These are phyloP conservation scores for Vesta saturnalis DNA, from an alignment of 2,888 invertebrate genomes.

Conservation along the genomic window DNA sequence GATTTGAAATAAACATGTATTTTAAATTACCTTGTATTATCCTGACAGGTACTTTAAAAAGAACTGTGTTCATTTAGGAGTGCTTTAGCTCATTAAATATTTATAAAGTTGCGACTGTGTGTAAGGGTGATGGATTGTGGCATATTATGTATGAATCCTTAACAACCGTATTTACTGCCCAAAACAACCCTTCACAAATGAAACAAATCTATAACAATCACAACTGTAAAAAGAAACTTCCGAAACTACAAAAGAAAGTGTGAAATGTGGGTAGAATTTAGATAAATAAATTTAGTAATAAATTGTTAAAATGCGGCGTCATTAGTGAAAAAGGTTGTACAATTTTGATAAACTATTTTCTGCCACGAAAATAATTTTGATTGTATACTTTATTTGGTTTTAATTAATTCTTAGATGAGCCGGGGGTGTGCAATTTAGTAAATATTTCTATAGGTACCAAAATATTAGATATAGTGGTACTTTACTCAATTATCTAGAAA, in stretches of 20 bases:
- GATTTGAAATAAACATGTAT: background rate
- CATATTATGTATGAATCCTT: no score
- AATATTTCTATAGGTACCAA: conserved; percentile 21
- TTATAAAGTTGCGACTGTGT: conserved; percentile 13
- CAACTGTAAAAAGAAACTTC: conserved; percentile 3
- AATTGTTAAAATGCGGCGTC: conserved; percentile 21
- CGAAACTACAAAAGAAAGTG: background rate
- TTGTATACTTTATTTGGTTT: conserved; percentile 19
- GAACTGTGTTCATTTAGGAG: conserved; percentile 32
- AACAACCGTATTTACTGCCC: no score
- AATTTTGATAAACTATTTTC: conserved; percentile 32
- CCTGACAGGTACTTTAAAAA: background rate
- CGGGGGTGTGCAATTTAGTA: conserved; percentile 36
- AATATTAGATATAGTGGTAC: conserved; percentile 32
- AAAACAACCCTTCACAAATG: background rate
- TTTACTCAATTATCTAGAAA: conserved; percentile 27
- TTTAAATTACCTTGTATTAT: conserved; percentile 1
- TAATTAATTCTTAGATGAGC: conserved; percentile 14
- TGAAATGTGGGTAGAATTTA: conserved; percentile 11
- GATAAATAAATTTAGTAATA: conserved; percentile 27
- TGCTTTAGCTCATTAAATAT: conserved; percentile 22
- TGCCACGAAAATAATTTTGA: conserved; percentile 23
- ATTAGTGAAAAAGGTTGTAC: conserved; percentile 23
- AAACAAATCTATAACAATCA: no score
- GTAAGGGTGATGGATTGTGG: conserved; percentile 2